Evolutionary conservation across 2,888 invertebrate genomes (phyloP), one percentile per base, ranked within the genome.

Genomic region (Trimorus sp.): DNA sequence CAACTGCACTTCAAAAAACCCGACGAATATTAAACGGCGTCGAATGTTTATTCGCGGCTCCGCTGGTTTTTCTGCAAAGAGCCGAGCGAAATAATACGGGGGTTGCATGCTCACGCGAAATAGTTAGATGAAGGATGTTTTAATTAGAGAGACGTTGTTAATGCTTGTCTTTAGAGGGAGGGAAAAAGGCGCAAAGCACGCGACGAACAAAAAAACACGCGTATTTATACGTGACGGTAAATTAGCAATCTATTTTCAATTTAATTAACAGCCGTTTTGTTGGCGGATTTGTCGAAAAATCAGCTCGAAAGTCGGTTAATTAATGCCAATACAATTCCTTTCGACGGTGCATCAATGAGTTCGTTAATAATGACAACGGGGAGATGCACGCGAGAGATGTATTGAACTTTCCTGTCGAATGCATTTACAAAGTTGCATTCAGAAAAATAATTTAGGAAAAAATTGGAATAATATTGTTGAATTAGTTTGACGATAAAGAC

Each of bases 41-140:
- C 4, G 26, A 26, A 26, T 26, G 26, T 26, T 26, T 26, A 26
- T 26, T 26, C 26, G 26, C 26, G 26, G 26, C 4, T 26, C 26
- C 4, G 2, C 4, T 26, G 26, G 26, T 26, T 26, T 26, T 26
- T 26, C 2, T 4, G 26, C 26, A 26, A 26, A 26, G 26, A 26
- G 26, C 26, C 1, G 26, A 26, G 26, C 26, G 26, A 26, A 26
- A 26, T 26, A 26, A 3, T 26, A 26, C 26, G 26, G 26, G 4
- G 26, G 26, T 26, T 26, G 38, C 14, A 38, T 53, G 14, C 36
- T 56, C 66, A 26, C 26, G 16, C 42, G 16, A 59, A 58, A 69
- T 69, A 49, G 58, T 69, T 45, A 58, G 37, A 58, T 69, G 69
- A 58, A 69, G 58, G 69, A 69, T 58, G 69, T 45, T 69, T 69